phyloP scores from a whole-genome alignment of 2,113 vertebrate genomes.

The Struthio camelus region DNA sequence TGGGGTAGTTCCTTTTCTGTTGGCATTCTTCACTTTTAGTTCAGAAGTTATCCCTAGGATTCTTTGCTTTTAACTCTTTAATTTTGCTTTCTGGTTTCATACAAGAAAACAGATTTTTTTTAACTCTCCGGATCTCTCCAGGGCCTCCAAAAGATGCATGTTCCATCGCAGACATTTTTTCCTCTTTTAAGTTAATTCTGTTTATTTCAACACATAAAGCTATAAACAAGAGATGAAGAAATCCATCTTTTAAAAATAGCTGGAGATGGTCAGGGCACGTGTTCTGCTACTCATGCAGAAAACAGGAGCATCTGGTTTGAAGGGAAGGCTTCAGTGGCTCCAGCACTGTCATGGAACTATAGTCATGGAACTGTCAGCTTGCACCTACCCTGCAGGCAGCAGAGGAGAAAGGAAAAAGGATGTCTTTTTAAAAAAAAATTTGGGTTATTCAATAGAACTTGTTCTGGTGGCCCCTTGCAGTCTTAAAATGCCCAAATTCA shows the following conservation, averaged over 20 bases:
- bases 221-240: conserved; percentile 50
- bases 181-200: conserved; percentile 22
- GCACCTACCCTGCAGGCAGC: conserved; percentile 38
- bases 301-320: conserved; percentile 60
- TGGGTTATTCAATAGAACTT: neutral
- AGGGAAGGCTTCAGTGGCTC: conserved; percentile 45
- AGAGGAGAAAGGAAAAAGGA: neutral
- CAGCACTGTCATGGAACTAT: no score
- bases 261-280: conserved; percentile 27
- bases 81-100: neutral
- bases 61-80: neutral
- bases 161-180: conserved; percentile 20
- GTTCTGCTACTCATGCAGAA: conserved; percentile 50
- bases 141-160: conserved; percentile 2
- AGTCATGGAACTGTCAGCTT: conserved; percentile 24
- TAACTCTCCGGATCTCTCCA: conserved; percentile 20
- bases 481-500: neutral
- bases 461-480: neutral
- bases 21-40: conserved; percentile 8
- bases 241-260: conserved; percentile 59
- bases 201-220: neutral
- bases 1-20: neutral
- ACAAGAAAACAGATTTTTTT: neutral
- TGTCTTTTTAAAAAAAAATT: neutral
- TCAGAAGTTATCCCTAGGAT: neutral